Evolutionary conservation across 2,113 vertebrate genomes (phyloP), one percentile per base, ranked within the genome.

Genomic region (Podilymbus podiceps): DNA sequence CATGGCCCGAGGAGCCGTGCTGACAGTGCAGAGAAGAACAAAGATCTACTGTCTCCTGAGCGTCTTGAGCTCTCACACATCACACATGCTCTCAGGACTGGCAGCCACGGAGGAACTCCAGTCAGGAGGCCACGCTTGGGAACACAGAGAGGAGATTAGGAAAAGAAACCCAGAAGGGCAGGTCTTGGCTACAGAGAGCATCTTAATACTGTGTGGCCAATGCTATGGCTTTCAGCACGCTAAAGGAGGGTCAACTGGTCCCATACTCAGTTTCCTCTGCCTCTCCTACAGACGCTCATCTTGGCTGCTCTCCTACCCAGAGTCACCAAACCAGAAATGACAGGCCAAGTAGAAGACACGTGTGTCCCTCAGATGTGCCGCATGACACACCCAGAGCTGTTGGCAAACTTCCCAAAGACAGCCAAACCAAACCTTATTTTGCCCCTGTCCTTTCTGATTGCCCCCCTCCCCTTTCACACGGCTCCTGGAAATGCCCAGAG

Each of bases 21-120:
- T 96, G 93, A 93, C 90, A 73, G 83, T 11, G 60, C 89, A 85
- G 66, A 74, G 52, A 75, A 50, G 42, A 95, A 95, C 80, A 97
- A 94, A 94, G 66, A 89, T 42, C 52, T 33, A 60, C 85, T 91
- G 93, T 89, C 33, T 89, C 77, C 40, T 0, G 5, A 71, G 62
- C 5, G 24, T 56, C 53, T 33, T 64, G 71, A 93, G 81, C 62
- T 73, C 60, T 87, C 84, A 47, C 55, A 79, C 81, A 59, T n/a
- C 89, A 62, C 72, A 59, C 78, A 24, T 1, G 5, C 38, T 64
- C 69, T 72, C 56, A 59, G 84, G 60, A 96, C n/a, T 6, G 25
- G 77, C 73, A 91, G 87, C 62, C 89, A 92, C 56, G 44, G 33
- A 84, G 60, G 50, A 94, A 94, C 47, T 82, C 46, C 62, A 88